These are phyloP conservation scores for Masticophis lateralis DNA, from an alignment of 2,797 vertebrate genomes.

Conservation along the genomic window DNA sequence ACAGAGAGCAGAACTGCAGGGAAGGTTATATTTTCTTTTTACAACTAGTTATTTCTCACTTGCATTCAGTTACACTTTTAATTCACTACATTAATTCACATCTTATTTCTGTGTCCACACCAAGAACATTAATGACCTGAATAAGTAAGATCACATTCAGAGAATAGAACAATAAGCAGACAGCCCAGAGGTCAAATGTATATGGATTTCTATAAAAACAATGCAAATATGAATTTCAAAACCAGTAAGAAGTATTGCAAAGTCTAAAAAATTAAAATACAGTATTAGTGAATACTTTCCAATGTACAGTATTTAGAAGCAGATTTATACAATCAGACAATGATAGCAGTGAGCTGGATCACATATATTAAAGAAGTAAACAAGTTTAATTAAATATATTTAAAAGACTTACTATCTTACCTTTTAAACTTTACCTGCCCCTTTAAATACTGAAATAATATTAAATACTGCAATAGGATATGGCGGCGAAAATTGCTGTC, in stretches of 20 bases:
- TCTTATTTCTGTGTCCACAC: background rate
- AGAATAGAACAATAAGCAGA: background rate
- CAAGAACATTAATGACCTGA: background rate
- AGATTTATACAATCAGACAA: background rate
- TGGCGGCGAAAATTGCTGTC: slow-evolving; percentile 98
- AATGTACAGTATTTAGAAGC: background rate
- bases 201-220: background rate
- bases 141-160: background rate
- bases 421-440: slow-evolving; percentile 99
- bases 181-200: background rate
- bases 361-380: background rate
- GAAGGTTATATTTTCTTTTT: background rate
- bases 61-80: background rate
- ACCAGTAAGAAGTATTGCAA: background rate
- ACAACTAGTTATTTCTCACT: background rate
- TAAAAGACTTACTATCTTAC: slow-evolving; percentile 65
- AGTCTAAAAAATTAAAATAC: background rate
- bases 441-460: slow-evolving; percentile 97
- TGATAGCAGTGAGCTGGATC: background rate
- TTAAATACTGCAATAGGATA: slow-evolving; percentile 95
- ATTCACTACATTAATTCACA: background rate
- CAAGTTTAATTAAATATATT: background rate
- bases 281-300: background rate
- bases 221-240: background rate
- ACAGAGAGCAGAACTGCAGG: background rate